Base-by-base conservation (phyloP, 2,113 vertebrate genomes). In the Pedionomus torquatus region DNA sequence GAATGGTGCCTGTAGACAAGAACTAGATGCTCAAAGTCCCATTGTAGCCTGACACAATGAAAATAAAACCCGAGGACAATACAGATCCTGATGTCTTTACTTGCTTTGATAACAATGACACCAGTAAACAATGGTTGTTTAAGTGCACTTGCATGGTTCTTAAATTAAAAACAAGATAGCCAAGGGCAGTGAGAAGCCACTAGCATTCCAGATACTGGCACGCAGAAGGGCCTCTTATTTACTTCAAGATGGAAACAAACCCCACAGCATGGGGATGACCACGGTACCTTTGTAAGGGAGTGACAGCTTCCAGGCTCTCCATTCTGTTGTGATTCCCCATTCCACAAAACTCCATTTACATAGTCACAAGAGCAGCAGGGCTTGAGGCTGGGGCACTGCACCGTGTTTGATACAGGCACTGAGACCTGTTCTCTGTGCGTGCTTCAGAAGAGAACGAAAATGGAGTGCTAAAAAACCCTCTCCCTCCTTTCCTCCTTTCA, bases 141-240 rank as follows among this genome's bases (percentile, higher is more conserved):
- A 97, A 97, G 93, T 87, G 92, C 93, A 87, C 80, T 97, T 96
- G 94, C 94, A 94, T 83, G 91, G 93, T 96, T 97, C 92, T 97
- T 96, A 97, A 97, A 97, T 97, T 95, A 97, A 98, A 98, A 97
- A 95, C 97, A 96, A 96, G 97, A 92, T 97, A 96, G 95, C 97
- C 96, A 92, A 95, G 91, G 96, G 96, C 96, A 93, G 93, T 52
- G 93, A 88, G 92, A 85, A 98, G 96, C 96, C 96, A 70, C 91
- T 72, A 90, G 89, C 78, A 28, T 90, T 89, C 74, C 94, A 82
- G 87, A 83, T 92, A 91, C 80, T 86, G 96, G 94, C 92, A 85
- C 55, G 24, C 55, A 78, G 92, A 92, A 95, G 64, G 89, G 90
- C 72, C 91, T 83, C 90, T 52, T 65, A 49, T 39, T 94, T 93